Evolutionary conservation across 2,113 vertebrate species (phyloP).

Genomic region (Chamaea fasciata): DNA sequence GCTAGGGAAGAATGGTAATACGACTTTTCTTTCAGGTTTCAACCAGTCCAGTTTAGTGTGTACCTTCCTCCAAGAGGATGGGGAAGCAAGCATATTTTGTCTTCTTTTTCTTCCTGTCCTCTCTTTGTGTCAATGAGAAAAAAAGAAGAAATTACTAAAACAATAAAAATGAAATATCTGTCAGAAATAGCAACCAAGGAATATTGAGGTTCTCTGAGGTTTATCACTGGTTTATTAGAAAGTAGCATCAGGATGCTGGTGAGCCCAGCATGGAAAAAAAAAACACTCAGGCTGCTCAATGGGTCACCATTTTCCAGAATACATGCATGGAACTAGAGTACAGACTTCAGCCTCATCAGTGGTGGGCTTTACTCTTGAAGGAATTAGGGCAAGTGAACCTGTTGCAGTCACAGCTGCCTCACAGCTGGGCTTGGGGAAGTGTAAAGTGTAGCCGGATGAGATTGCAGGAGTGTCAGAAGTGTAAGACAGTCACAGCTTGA

Average conservation of each 20-base stretch:
- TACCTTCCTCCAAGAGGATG: not conserved
- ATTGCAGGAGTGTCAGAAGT: not conserved
- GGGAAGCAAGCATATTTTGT: not conserved
- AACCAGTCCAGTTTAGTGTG: not conserved
- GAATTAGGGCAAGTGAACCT: not conserved
- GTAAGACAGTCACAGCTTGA: not conserved
- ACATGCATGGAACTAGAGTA: fast-evolving
- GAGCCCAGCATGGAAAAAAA: not conserved
- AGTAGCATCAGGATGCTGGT: not conserved
- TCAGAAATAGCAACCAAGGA: not conserved
- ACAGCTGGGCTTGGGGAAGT: not conserved
- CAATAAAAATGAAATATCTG: conserved; percentile 8
- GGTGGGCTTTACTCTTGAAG: not conserved
- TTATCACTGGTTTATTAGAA: not conserved
- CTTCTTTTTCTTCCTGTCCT: not conserved
- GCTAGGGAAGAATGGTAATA: not conserved
- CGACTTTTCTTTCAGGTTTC: not conserved
- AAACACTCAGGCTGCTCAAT: not conserved
- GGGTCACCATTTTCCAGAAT: not conserved
- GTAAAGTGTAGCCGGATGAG: not conserved
- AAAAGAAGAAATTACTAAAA: not conserved
- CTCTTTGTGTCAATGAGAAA: not conserved
- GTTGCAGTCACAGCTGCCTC: not conserved
- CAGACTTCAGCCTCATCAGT: not conserved
- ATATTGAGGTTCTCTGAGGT: not conserved